Conservation (phyloP, 2,797 vertebrate genomes). For the Falco naumanni region DNA sequence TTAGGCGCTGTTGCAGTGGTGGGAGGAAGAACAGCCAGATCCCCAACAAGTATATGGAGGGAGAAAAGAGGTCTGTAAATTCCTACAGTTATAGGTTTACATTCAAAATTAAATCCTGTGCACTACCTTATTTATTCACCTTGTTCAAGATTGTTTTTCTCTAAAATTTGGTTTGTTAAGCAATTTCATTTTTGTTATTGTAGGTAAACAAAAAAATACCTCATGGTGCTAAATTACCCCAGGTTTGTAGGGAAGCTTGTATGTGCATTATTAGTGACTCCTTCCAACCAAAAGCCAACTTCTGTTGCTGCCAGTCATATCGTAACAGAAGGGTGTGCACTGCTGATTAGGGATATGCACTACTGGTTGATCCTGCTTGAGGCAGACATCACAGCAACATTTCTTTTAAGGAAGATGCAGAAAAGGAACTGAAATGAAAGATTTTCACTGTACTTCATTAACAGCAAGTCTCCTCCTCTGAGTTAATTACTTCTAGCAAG, state of each 20-base stretch:
- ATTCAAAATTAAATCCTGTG: neutral
- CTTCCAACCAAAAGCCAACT: neutral
- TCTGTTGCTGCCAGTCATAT: neutral
- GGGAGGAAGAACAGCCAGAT: neutral
- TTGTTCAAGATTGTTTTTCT: neutral
- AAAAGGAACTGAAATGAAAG: neutral
- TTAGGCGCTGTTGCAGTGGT: neutral
- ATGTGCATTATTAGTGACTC: neutral
- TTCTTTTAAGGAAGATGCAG: neutral
- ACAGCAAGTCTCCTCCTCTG: neutral
- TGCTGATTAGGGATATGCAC: neutral
- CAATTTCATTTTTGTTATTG: neutral
- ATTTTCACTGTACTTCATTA: neutral
- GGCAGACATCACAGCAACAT: neutral
- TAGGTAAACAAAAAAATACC: neutral
- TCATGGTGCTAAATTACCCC: neutral
- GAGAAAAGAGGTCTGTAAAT: neutral
- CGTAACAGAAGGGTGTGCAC: neutral
- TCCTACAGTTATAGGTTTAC: neutral
- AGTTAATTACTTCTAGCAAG: slow-evolving; percentile 3
- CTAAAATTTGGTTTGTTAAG: neutral
- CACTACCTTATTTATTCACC: neutral
- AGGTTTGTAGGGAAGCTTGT: neutral
- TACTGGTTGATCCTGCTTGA: neutral
- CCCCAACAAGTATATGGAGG: neutral